These are phyloP conservation scores for Iphiclides podalirius DNA, from an alignment of 2,888 invertebrate species.

Conservation along the genomic window DNA sequence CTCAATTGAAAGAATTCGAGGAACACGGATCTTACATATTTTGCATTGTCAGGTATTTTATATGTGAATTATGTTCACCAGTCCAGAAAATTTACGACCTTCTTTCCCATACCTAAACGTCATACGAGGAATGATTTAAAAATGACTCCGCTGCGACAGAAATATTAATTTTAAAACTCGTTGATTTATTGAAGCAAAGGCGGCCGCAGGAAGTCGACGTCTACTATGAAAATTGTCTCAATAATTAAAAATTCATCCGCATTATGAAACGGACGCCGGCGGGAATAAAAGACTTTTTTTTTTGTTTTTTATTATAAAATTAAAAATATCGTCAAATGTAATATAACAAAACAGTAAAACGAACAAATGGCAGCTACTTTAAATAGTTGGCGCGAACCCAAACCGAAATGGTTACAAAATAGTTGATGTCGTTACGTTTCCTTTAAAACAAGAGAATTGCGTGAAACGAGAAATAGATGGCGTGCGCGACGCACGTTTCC, in stretches of 20 bases:
- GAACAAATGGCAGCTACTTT: conserved; percentile 43
- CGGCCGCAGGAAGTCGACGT: conserved; percentile 21
- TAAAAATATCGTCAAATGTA: conserved; percentile 5
- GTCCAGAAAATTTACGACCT: conserved; percentile 10
- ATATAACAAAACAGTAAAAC: conserved; percentile 29
- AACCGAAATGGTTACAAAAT: conserved; percentile 70
- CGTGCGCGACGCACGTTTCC: conserved; percentile 67
- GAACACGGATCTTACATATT: not conserved
- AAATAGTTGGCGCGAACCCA: conserved; percentile 68
- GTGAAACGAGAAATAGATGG: conserved; percentile 69
- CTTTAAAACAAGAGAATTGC: conserved; percentile 72
- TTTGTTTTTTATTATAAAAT: too few relatives aligned
- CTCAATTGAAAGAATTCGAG: not conserved
- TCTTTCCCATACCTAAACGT: conserved; percentile 3
- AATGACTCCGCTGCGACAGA: conserved; percentile 15
- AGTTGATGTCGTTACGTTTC: conserved; percentile 61
- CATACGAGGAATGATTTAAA: conserved; percentile 14
- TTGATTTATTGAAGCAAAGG: conserved; percentile 22
- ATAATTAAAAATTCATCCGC: conserved; percentile 22
- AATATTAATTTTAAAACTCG: conserved; percentile 20
- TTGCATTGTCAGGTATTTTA: not conserved
- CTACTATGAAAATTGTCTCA: conserved; percentile 19
- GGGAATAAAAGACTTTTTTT: not conserved
- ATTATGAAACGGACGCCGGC: conserved; percentile 13
- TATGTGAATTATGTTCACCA: conserved; percentile 1